Evolutionary conservation across 2,797 vertebrate genomes (phyloP), one percentile per base, ranked within the genome.

Genomic region (Acipenser transmontanus): DNA sequence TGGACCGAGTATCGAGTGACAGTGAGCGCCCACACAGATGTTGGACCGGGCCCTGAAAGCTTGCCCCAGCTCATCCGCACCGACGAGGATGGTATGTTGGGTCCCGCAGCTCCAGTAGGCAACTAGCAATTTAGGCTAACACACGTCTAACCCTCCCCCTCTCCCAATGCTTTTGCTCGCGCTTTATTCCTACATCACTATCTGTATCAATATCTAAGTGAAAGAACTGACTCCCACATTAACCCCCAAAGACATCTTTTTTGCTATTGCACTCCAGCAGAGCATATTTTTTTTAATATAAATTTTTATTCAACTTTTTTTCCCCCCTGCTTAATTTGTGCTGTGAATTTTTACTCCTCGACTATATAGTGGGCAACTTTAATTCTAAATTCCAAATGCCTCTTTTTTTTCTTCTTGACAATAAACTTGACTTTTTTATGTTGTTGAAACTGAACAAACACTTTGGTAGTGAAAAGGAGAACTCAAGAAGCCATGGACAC

Each of bases 51-150:
- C 86, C 97, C 97, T 7, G 94, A 97, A 84, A 99, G 97, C 85
- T 81, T 91, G 73, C 91, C 94, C 63, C 85, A 94, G 82, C 89
- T 97, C 85, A 82, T 95, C 89, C 96, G 97, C 87, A 99, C 97
- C 71, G 95, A 98, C 92, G 97, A 99, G 93, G 97, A 99, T 93
- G 97, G 97, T 99, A 99, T 94, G 97, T 99, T 93, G 83, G 78
- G 85, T 86, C 78, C 80, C 66, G 64, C 66, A 47, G 49, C 48
- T 50, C 64, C 83, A 68, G 68, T 83, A 82, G 84, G 78, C 81
- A 63, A 80, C 76, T 82, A 77, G 80, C 50, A 66, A 59, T 72
- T 80, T 57, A 59, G 50, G 57, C 70, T 65, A 77, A 51, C 69
- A 71, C 71, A 71, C 70, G 59, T 71, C n/a, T 60, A 63, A 70